Conservation (phyloP, 1,140 invertebrate genomes). For the Drosophila azteca region DNA sequence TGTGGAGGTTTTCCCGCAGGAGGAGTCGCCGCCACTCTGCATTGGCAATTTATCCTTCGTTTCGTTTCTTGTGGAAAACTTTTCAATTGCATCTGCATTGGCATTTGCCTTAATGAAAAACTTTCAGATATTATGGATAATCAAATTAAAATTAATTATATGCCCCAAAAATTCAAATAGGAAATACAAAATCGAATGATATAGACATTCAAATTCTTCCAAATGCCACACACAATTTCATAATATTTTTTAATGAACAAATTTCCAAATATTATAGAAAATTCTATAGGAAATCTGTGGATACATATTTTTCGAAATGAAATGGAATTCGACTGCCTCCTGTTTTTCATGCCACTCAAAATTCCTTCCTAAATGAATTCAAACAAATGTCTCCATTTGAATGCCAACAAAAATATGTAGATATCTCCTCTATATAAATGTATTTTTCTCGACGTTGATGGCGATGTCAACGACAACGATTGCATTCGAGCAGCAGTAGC, state of each 20-base stretch:
- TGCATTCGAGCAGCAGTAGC: conserved; percentile 52
- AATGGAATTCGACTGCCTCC: neutral
- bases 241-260: too few species aligned
- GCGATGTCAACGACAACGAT: conserved; percentile 50
- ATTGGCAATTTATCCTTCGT: conserved; percentile 61
- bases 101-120: conserved; percentile 47
- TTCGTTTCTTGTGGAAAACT: conserved; percentile 54
- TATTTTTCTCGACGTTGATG: conserved; percentile 53
- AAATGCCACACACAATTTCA: too few species aligned
- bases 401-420: conserved; percentile 12
- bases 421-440: conserved; percentile 27
- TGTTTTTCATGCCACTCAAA: neutral
- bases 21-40: conserved; percentile 36
- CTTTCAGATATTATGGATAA: conserved; percentile 43
- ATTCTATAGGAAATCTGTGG: neutral
- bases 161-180: conserved; percentile 7
- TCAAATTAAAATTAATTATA: conserved; percentile 45
- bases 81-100: conserved; percentile 61
- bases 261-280: neutral
- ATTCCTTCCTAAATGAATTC: conserved; percentile 33
- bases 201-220: neutral
- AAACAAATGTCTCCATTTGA: conserved; percentile 53
- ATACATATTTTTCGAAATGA: conserved; percentile 3
- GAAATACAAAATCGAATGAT: neutral
- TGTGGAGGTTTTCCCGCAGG: conserved; percentile 32